Base-by-base conservation (phyloP, 2,113 vertebrate genomes). In the Calonectris borealis region DNA sequence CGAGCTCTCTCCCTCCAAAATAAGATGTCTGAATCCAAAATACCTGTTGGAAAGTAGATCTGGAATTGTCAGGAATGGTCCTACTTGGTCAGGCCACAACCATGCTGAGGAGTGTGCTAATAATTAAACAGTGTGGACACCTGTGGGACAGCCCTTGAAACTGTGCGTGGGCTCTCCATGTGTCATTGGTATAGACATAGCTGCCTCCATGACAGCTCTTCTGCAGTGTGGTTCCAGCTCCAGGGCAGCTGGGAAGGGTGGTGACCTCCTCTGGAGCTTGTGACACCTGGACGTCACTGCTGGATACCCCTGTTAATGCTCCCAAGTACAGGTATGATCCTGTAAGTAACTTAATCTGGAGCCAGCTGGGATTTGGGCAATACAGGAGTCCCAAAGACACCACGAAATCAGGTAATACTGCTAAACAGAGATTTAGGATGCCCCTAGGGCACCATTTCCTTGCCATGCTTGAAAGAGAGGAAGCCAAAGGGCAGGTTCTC, bases 291-390 rank as follows among this genome's bases (percentile, higher is more conserved):
- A 42, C 12, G 21, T 22, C 16, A 7, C 51, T 38, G 12, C 18
- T 58, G 49, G 71, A 65, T 77, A 3, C 5, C 8, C 6, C 8
- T 58, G 10, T 16, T 68, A 55, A 73, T 21, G 14, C 3, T 9
- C 32, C 2, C 0, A 70, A 0, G 29, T 38, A 16, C 17, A 72
- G 17, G 4, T 64, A 57, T 0, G 6, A 46, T 71, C 19, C n/a
- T 72, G 6, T 16, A 9, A 6, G 16, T 42, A 46, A 78, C 24
- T 42, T 57, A 57, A 68, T 32, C 19, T 32, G 38, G 46, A 54
- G 22, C n/a, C 32, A 87, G 1, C 11, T 42, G 42, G 31, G 57
- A 60, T 87, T 60, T 82, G 32, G 65, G 65, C 38, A 42, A 14
- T 13, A 29, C 7, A 19, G n/a, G 10, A 78, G 9, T 55, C 25